phyloP scores from a whole-genome alignment of 1,140 invertebrate species.

The Panagrolaimus sp. region DNA sequence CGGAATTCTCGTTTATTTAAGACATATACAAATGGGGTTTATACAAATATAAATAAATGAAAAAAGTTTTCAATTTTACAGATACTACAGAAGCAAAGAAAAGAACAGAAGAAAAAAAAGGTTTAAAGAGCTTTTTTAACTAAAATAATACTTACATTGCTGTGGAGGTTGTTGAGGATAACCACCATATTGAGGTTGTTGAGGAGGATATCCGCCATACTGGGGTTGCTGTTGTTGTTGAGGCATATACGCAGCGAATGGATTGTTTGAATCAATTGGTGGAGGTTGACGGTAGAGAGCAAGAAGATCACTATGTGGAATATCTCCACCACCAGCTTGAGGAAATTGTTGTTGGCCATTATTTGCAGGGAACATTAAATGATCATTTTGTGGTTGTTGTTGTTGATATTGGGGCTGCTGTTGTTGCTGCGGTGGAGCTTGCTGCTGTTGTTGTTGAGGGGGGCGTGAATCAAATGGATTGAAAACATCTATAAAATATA shows the following conservation, averaged over 20 bases:
- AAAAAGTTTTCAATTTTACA: no score
- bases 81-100: no score
- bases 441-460: no score
- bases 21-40: no score
- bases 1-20: no score
- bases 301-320: constrained; percentile 8
- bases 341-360: background rate
- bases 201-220: constrained; percentile 8
- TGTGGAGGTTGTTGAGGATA: constrained; percentile 12
- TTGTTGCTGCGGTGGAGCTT: no score
- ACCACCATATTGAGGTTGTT: background rate
- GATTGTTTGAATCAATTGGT: constrained; percentile 27
- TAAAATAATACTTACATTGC: background rate
- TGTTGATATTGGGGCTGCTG: background rate
- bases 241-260: constrained; percentile 18
- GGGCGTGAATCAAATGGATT: constrained; percentile 31
- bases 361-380: constrained; percentile 10
- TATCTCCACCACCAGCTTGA: background rate
- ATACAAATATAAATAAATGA: no score
- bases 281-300: constrained; percentile 26
- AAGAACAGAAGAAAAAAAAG: no score
- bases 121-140: background rate
- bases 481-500: constrained; percentile 10
- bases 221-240: background rate
- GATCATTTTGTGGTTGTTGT: background rate